A percentile compares a stretch with the other conserved stretches of the same genome.
Evolutionary conservation across 2,888 invertebrate genomes (phyloP).

Genomic region (Busseola fusca): DNA sequence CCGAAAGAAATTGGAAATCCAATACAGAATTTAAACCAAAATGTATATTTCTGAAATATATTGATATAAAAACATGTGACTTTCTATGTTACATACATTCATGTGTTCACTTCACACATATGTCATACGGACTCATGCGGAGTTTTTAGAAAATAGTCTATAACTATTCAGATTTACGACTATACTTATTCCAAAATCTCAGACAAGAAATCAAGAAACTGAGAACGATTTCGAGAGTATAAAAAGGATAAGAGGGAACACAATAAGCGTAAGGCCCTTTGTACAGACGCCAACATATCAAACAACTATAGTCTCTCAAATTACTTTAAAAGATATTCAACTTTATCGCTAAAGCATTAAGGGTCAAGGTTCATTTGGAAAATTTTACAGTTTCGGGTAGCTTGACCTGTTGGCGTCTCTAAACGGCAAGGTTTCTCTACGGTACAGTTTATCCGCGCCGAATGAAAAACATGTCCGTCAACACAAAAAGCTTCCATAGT

Average conservation of each 20-base stretch:
- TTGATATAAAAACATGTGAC: constrained; percentile 12
- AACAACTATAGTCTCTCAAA: too few species aligned
- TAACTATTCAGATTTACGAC: constrained; percentile 21
- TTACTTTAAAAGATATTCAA: too few species aligned
- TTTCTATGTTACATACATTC: constrained; percentile 34
- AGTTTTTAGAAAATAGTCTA: constrained; percentile 50
- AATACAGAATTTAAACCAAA: background rate
- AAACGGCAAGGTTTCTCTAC: background rate
- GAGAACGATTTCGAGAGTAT: background rate
- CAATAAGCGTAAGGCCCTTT: background rate
- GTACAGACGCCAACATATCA: background rate
- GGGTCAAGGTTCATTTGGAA: too few species aligned
- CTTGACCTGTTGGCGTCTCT: too few species aligned
- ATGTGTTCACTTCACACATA: constrained; percentile 44
- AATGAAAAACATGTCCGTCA: background rate
- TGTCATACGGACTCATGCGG: constrained; percentile 22
- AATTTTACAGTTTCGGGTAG: too few species aligned
- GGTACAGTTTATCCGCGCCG: background rate
- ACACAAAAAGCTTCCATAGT: background rate
- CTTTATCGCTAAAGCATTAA: too few species aligned
- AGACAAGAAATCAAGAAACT: background rate
- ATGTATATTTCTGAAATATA: constrained; percentile 5
- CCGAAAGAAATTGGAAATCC: constrained; percentile 15
- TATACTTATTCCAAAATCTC: background rate
- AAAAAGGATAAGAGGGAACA: background rate